Conservation (phyloP, 2,888 invertebrate species). For the Tetranychus truncatus region DNA sequence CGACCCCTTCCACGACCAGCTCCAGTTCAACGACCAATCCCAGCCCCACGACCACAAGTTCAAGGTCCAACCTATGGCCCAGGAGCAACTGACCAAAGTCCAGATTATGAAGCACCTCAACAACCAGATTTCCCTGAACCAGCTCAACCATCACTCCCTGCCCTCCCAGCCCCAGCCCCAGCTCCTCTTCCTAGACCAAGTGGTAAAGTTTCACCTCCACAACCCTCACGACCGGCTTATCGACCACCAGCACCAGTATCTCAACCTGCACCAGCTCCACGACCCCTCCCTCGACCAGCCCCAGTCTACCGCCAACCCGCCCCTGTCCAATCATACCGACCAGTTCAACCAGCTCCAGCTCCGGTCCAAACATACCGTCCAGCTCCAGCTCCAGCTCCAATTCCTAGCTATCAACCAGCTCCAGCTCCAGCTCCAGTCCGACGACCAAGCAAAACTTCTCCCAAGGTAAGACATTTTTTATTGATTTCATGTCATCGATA, state of each 20-base stretch:
- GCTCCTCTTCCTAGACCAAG: background rate
- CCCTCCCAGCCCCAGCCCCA: background rate
- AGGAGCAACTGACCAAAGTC: background rate
- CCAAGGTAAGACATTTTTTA: background rate
- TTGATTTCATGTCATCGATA: too few relatives aligned
- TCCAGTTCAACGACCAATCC: background rate
- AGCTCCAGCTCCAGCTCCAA: slow-evolving; percentile 8
- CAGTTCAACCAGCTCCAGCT: background rate
- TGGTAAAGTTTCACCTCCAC: background rate
- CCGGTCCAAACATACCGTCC: background rate
- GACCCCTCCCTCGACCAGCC: slow-evolving; percentile 7
- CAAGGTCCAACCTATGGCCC: background rate
- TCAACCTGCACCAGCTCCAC: slow-evolving; percentile 1
- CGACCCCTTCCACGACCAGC: slow-evolving; percentile 8
- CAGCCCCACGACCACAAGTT: background rate
- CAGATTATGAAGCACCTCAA: background rate
- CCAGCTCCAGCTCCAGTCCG: background rate
- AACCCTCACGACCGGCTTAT: background rate
- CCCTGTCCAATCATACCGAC: background rate
- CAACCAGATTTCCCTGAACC: background rate
- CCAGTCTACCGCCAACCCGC: slow-evolving; percentile 7
- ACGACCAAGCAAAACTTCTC: slow-evolving; percentile 10
- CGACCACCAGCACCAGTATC: background rate
- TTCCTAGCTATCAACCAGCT: background rate
- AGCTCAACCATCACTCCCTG: background rate